These are phyloP conservation scores for Sarcophaga variegata DNA, from an alignment of 2,888 invertebrate species.

Conservation along the genomic window DNA sequence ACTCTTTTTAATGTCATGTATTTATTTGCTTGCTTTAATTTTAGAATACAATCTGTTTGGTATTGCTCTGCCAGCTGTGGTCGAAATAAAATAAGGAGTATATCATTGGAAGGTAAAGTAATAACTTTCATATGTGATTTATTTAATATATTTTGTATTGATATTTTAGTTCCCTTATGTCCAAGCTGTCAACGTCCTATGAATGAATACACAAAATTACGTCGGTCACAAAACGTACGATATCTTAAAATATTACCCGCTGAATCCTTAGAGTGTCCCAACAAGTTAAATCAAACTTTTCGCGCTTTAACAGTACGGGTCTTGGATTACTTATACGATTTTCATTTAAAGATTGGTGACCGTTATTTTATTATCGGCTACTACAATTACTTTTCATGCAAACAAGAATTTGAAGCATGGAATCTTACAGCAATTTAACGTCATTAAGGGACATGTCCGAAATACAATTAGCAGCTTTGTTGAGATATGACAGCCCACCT, in stretches of 20 bases:
- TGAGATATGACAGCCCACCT: conserved; percentile 70
- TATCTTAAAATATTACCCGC: conserved; percentile 76
- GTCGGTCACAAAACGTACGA: conserved; percentile 74
- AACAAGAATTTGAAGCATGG: conserved; percentile 78
- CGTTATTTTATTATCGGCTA: conserved; percentile 77
- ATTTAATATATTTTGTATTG: neutral
- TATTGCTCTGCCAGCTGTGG: conserved; percentile 78
- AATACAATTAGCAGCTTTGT: conserved; percentile 72
- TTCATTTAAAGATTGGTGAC: conserved; percentile 76
- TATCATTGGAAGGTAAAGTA: conserved; percentile 74
- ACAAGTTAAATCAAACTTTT: conserved; percentile 72
- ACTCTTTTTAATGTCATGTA: too few relatives aligned
- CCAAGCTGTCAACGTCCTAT: conserved; percentile 75
- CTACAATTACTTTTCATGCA: conserved; percentile 72
- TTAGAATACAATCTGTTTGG: conserved; percentile 80
- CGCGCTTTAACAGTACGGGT: conserved; percentile 74
- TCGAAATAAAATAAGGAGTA: conserved; percentile 76
- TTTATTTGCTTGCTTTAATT: conserved; percentile 29
- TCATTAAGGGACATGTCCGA: conserved; percentile 66
- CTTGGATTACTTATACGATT: conserved; percentile 76
- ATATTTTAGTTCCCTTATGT: conserved; percentile 76
- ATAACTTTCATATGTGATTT: neutral
- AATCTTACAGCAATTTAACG: conserved; percentile 73
- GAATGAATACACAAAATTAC: conserved; percentile 78
- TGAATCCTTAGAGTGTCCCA: conserved; percentile 74